Evolutionary conservation across 23 tunicate species (phyloP).

Genomic region (Styela clava): DNA sequence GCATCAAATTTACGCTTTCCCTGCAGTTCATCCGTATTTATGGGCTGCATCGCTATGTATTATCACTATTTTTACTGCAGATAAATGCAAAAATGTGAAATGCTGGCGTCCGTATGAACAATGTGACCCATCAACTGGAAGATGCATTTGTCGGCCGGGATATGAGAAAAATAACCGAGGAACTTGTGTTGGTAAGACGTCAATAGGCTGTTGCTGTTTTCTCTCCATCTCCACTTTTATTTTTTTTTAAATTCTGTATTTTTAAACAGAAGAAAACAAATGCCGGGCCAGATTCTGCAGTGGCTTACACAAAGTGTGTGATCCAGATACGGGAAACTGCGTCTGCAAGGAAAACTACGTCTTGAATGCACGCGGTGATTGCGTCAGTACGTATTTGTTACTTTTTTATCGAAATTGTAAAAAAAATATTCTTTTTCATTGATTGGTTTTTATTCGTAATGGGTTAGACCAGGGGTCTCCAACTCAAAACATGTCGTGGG

Average conservation of each 20-base stretch:
- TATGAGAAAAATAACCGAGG: not conserved
- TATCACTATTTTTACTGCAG: not conserved
- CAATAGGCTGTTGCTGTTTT: too few species aligned
- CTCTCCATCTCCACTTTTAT: too few species aligned
- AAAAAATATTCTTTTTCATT: too few species aligned
- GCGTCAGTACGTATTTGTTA: slow-evolving; percentile 1
- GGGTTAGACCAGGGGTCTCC: too few species aligned
- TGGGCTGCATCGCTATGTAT: too few species aligned
- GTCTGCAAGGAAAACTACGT: not conserved
- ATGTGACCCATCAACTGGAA: not conserved
- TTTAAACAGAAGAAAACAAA: not conserved
- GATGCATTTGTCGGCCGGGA: not conserved
- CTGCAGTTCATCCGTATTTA: too few species aligned
- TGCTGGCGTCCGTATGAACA: not conserved
- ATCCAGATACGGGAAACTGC: not conserved
- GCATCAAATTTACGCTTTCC: too few species aligned
- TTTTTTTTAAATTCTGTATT: too few species aligned
- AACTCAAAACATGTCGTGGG: too few species aligned
- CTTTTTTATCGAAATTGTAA: too few species aligned
- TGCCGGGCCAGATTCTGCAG: not conserved
- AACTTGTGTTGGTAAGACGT: slow-evolving; percentile 1
- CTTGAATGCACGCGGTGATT: not conserved
- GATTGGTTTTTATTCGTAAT: too few species aligned
- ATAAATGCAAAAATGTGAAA: slow-evolving; percentile 17
- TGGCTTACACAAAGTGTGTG: not conserved